Evolutionary conservation across 2,888 invertebrate species (phyloP), one percentile per base, ranked within the genome.

Genomic region (Rotaria sp.): DNA sequence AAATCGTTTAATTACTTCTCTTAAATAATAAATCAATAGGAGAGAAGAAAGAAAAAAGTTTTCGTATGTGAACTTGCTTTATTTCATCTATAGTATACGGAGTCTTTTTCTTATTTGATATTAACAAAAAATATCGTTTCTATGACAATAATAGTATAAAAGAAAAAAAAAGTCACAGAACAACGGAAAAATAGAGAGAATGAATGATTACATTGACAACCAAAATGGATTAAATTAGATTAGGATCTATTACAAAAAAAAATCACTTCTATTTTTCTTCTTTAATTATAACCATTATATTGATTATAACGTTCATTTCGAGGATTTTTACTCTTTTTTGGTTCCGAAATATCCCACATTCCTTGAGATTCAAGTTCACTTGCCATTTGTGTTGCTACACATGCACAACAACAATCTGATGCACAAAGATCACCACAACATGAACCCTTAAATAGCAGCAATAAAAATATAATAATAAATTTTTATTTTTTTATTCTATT

Each of bases 1-100:
- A 67, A 67, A 67, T 67, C 67, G 67, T 67, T 67, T 67, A 30
- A 35, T 67, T 67, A 67, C 67, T 30, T 35, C 67, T 67, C 21
- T 21, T 21, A 38, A 35, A 67, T 4, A 67, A 35, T 15, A 30
- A 35, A 35, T 35, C 1, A 21, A 30, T 18, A 35, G 21, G 5
- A 35, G 35, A 67, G 35, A 67, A 2, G 21, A 67, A 35, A 35
- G 21, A 35, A 8, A 21, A 35, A 2, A 21, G 21, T 30, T 35
- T 35, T 67, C 7, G 67, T 38, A 10, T 50, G 8, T 38, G 35
- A 67, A 67, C 35, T 67, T 38, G 30, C 15, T 67, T 38, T 67
- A 67, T 67, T 67, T 67, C 21, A 67, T 67, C 4, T 0, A 38
- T 15, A 18, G 4, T 10, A 21, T 67, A 67, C 67, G 35, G 35